Evolutionary conservation across 2,888 invertebrate genomes (phyloP), one percentile per base, ranked within the genome.

Genomic region (Pegoplata infirma): DNA sequence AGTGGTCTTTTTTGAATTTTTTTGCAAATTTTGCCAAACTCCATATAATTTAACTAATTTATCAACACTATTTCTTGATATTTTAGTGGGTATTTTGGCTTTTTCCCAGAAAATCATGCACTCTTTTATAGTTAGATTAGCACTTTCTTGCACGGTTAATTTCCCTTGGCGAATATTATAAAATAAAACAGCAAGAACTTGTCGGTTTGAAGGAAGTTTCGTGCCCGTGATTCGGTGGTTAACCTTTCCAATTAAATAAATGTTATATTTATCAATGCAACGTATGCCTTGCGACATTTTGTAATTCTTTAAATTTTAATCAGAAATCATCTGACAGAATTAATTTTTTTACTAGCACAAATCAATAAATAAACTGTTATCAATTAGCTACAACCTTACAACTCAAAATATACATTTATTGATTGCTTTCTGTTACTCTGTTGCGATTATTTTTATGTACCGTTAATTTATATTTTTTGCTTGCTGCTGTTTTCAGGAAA

Each of bases 201-300:
- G 25, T 67, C 47, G 49, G 47, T 68, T 67, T 46, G 58, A 68
- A 14, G 68, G 58, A 47, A 68, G 58, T 68, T 58, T 58, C n/a
- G 32, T 32, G 14, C 58, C 56, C 28, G 46, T 58, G 12, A 68
- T 68, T 59, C 17, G 32, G 23, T 69, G 21, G 36, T 59, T 51
- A 51, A 51, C 47, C 19, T 40, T 23, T 59, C 68, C 47, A 32
- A 58, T 25, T 25, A 25, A 51, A 51, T 25, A 51, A 25, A 51
- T 23, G 12, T 25, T 25, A 51, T 23, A 19, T 51, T 51, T 51
- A 25, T 8, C 12, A 25, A 21, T 23, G 23, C 51, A 5, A 25
- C 25, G 25, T 25, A 25, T 5, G 6, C 6, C 25, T 25, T 25
- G 6, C 25, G 25, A 6, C 25, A 25, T 49, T 49, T 19, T 49